Conservation (phyloP, 2,797 vertebrate genomes). For the Lerista edwardsae region DNA sequence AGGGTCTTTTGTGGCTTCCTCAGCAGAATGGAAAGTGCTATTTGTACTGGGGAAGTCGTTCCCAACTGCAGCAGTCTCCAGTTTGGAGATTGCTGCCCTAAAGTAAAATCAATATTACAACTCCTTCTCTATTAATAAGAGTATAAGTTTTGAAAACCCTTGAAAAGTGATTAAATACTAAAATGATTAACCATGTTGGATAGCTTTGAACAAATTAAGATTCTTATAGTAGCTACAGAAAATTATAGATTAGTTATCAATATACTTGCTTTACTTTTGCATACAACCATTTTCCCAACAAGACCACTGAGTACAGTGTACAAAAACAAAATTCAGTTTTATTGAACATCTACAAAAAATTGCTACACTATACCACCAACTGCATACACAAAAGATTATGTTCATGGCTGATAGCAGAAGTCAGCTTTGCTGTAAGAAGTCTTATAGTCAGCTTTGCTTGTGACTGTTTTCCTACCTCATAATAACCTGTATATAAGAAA, state of each 20-base stretch:
- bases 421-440: too few species aligned
- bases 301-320: not conserved
- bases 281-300: not conserved
- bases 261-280: not conserved
- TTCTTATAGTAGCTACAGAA: not conserved
- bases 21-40: too few species aligned
- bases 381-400: not conserved
- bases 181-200: not conserved
- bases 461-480: not conserved
- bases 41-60: too few species aligned
- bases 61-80: too few species aligned
- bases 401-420: not conserved
- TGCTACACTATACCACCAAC: not conserved
- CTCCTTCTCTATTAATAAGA: not conserved
- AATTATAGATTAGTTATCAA: not conserved
- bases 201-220: not conserved
- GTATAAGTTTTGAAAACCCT: not conserved
- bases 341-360: not conserved
- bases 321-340: not conserved
- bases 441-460: not conserved
- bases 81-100: too few species aligned
- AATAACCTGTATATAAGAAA: not conserved
- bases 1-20: too few species aligned
- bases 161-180: not conserved
- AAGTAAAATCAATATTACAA: too few species aligned